Conservation (phyloP, 2,888 invertebrate species). For the Phymatocera aterrima region DNA sequence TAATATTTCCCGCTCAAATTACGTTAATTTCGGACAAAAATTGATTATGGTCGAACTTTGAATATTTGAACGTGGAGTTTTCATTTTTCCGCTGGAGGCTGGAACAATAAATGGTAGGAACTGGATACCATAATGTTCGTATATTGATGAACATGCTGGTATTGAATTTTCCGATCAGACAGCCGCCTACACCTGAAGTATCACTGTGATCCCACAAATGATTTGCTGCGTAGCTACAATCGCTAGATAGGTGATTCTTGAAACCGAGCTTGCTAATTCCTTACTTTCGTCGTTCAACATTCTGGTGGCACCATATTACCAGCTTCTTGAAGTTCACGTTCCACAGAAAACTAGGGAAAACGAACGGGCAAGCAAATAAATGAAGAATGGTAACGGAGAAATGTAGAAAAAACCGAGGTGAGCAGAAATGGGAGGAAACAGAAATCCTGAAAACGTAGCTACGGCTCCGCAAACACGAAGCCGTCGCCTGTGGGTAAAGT, state of each 20-base stretch:
- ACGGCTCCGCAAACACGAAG: background rate
- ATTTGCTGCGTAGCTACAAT: background rate
- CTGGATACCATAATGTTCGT: background rate
- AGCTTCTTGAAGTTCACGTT: conserved; percentile 13
- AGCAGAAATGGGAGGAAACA: background rate
- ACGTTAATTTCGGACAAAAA: too few species aligned
- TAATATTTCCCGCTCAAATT: too few species aligned
- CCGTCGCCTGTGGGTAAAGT: conserved; percentile 7
- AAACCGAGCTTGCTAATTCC: conserved; percentile 25
- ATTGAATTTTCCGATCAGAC: background rate
- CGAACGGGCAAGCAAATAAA: background rate
- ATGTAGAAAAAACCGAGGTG: background rate
- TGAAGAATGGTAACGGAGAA: conserved; percentile 24
- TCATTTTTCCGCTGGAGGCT: background rate
- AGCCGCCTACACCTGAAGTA: background rate
- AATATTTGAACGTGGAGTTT: too few species aligned
- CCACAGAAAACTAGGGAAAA: background rate
- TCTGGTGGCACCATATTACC: conserved; percentile 39
- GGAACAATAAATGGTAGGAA: background rate
- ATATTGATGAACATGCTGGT: background rate
- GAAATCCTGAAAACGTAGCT: background rate
- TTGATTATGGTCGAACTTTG: too few species aligned
- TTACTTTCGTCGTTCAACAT: conserved; percentile 35
- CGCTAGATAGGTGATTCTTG: background rate
- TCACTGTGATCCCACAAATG: background rate